Base-by-base conservation (phyloP, 2,888 invertebrate species). In the Caenorhabditis imperialis region DNA sequence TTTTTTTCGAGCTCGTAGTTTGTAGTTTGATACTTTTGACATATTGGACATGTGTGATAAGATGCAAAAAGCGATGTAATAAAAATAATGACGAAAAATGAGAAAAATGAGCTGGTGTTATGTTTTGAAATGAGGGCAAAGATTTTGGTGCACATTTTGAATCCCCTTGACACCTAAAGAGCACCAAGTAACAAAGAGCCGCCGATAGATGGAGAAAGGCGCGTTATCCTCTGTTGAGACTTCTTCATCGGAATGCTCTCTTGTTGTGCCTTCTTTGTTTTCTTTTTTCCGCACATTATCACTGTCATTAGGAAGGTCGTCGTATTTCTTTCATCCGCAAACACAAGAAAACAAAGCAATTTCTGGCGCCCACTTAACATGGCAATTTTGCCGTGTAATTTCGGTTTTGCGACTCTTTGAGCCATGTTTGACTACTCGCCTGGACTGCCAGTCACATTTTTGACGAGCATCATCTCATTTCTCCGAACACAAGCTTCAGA, bases 181-280 rank as follows among this genome's bases (percentile, higher is more conserved):
- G 67, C 57, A 67, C 67, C 67, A 57, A 67, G 67, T 67, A 67
- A 67, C 67, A 67, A 67, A 67, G 67, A 67, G 67, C 67, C 57
- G 67, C 67, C 57, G 57, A 57, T 67, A 67, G 67, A 67, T 67
- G 67, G 57, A 67, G 67, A 67, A 37, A 55, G 50, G 67, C 67
- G 67, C 57, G 67, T 67, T 67, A 67, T 57, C 57, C 57, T 35
- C 40, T 47, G 57, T 51, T 57, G 50, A 51, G 51, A 67, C 67
- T 57, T 57, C 57, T 7, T 67, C 65, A 65, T 65, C 65, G 57
- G 48, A 67, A 57, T 57, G 44, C 44, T 50, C 54, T 40, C 63
- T 47, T 47, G 47, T 44, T 55, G 57, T 51, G 51, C 38, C 47
- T n/a, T 57, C 50, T 58, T 65, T 51, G 50, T 57, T 67, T 37